A percentile compares a stretch with the other conserved stretches of the same genome.
These are phyloP conservation scores for Etia nguti DNA, from an alignment of 2,113 vertebrate species.

Conservation along the genomic window DNA sequence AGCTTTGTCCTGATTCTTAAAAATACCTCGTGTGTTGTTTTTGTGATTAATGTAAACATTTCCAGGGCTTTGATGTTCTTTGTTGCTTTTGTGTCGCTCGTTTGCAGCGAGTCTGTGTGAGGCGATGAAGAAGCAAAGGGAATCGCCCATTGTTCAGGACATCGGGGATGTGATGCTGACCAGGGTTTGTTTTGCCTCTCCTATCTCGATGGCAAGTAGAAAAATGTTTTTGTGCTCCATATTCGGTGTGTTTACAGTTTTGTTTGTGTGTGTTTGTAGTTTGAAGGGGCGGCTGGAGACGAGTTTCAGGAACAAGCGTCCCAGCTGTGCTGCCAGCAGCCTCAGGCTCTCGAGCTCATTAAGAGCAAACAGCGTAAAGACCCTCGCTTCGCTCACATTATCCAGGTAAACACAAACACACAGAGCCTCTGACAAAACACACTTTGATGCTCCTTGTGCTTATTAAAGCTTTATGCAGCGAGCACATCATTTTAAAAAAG, in stretches of 20 bases:
- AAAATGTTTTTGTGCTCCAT: rapidly evolving
- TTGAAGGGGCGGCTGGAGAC: slow-evolving; percentile 81
- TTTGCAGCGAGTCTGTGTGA: slow-evolving; percentile 83
- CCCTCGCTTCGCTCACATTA: slow-evolving; percentile 79
- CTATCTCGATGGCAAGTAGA: rapidly evolving
- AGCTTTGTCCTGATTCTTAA: rapidly evolving
- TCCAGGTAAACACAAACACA: slow-evolving; percentile 49
- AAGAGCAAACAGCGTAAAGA: slow-evolving; percentile 92
- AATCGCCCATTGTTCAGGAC: slow-evolving; percentile 82
- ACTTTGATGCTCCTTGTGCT: background rate
- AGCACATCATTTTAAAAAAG: background rate
- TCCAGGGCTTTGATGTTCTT: background rate
- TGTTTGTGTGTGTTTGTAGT: slow-evolving; percentile 62
- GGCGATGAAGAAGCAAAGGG: slow-evolving; percentile 84
- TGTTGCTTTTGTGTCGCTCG: background rate
- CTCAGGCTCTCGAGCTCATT: slow-evolving; percentile 87
- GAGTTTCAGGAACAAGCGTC: slow-evolving; percentile 86
- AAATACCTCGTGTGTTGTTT: background rate
- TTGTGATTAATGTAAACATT: background rate
- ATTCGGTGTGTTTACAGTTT: background rate
- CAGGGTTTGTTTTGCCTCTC: slow-evolving; percentile 66
- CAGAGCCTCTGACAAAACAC: background rate
- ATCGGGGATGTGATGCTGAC: slow-evolving; percentile 87
- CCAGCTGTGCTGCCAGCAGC: slow-evolving; percentile 85
- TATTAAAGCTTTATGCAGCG: background rate